Evolutionary conservation across 2,888 invertebrate species (phyloP), one percentile per base, ranked within the genome.

Genomic region (Caenorhabditis plicata): DNA sequence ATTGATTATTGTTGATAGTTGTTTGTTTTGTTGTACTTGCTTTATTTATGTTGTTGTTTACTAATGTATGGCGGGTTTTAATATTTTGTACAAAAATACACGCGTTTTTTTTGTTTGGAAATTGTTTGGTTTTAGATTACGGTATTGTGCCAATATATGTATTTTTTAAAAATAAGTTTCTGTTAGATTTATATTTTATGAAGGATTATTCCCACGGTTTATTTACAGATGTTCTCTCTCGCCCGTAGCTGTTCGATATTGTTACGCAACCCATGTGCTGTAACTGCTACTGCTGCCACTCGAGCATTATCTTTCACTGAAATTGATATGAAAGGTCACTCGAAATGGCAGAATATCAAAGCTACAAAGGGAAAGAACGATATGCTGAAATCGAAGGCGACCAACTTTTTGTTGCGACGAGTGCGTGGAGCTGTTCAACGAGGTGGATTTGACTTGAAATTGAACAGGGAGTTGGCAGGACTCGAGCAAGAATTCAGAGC

Each of bases 261-360:
- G 22, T 32, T n/a, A 19, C 23, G 7, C 15, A 36, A 41, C 17
- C 25, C n/a, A n/a, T n/a, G n/a, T n/a, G n/a, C n/a, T n/a, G n/a
- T n/a, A n/a, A n/a, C n/a, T n/a, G n/a, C n/a, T n/a, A n/a, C n/a
- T n/a, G n/a, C n/a, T n/a, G n/a, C n/a, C n/a, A n/a, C n/a, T 43
- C 20, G 51, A 26, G 2, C 32, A 23, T n/a, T 54, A 25, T 31
- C 38, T 42, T 11, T 60, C 17, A 52, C 65, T 2, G 38, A 49
- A 15, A 9, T 29, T 19, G 35, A 57, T 2, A 22, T 33, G 20
- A 78, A 79, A 35, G 79, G 78, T n/a, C 79, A 79, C 56, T 75
- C 75, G 9, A 75, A 79, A 52, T 79, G 79, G 79, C 74, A 76
- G 46, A 79, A 79, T 51, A 78, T 80, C 58, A 71, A 73, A 47